Evolutionary conservation across 2,113 vertebrate species (phyloP).

Genomic region (Pluvianellus socialis): DNA sequence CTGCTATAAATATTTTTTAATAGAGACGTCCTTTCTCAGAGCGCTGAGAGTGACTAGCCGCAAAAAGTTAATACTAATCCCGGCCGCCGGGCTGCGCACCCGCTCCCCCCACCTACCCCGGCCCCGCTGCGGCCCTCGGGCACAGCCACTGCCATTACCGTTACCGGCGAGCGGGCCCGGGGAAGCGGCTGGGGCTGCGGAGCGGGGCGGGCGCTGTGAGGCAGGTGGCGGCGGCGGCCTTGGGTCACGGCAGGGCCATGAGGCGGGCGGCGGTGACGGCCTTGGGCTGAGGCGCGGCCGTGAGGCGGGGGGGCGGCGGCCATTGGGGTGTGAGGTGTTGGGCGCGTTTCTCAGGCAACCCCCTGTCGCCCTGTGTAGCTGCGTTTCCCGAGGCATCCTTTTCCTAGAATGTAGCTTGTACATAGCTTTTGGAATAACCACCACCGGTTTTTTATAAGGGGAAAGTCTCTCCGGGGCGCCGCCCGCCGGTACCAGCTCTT

Average conservation of each 20-base stretch:
- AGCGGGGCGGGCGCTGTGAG: not conserved
- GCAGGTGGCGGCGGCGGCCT: not conserved
- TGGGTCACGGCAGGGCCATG: not conserved
- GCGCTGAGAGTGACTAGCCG: conserved; percentile 79
- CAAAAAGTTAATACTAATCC: conserved; percentile 63
- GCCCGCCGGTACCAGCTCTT: conserved; percentile 85
- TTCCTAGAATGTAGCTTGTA: conserved; percentile 99
- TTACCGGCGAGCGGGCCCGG: not conserved
- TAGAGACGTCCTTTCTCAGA: conserved; percentile 79
- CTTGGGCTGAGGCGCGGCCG: not conserved
- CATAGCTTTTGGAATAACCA: conserved; percentile 93
- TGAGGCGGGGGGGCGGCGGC: not conserved
- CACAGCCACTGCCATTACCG: too few species aligned
- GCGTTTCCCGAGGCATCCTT: conserved; percentile 79
- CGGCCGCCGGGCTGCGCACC: conserved; percentile 62
- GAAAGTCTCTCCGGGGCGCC: conserved; percentile 77
- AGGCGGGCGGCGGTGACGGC: not conserved
- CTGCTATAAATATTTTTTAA: conserved; percentile 95
- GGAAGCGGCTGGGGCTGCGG: not conserved
- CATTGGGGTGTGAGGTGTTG: conserved; percentile 42
- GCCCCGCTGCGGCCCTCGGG: not conserved
- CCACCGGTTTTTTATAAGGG: conserved; percentile 88
- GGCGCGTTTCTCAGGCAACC: conserved; percentile 87
- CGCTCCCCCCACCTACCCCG: not conserved
- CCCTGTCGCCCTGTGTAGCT: conserved; percentile 74